Evolutionary conservation across 2,113 vertebrate genomes (phyloP), one percentile per base, ranked within the genome.

Genomic region (Serilophus lunatus): DNA sequence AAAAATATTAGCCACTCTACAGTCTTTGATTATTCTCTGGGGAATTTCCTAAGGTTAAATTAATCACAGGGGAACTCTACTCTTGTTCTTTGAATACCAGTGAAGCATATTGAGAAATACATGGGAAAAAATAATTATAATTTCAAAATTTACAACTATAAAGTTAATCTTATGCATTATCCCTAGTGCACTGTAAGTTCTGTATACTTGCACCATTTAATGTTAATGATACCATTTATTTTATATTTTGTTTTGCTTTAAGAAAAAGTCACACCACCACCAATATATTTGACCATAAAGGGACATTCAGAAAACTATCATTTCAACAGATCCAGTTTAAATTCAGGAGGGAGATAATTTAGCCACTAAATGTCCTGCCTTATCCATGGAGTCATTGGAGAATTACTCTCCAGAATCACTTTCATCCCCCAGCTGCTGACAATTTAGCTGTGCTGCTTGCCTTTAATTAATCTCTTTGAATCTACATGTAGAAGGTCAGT

Each of bases 391-490:
- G 2, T 74, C 93, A 79, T 2, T 83, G 82, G 86, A 94, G 92
- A 95, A 93, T 95, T 92, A 80, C 72, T 66, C 72, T 93, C 33
- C 54, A 77, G 71, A 65, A 82, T 74, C 13, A 9, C 78, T 96
- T 95, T 95, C 87, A 95, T 97, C 78, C 81, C 66, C 82, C 93
- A 95, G 95, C 92, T 95, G 96, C 90, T 88, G 75, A 85, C 91
- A 95, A 92, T 97, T 95, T 95, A 95, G 78, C 66, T 85, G 35
- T 59, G 47, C 35, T 91, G 86, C 78, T 93, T 2, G 71, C 66
- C 70, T 95, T 96, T 95, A 94, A 94, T 95, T 94, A 85, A 82
- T 95, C 78, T 93, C 83, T 96, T 95, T 93, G 90, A 96, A 86
- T 95, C 59, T 90, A 70, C 85, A 85, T 40, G 82, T 54, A 77